phyloP scores from a whole-genome alignment of 2,888 invertebrate genomes.

The Diachrysia chrysitis region DNA sequence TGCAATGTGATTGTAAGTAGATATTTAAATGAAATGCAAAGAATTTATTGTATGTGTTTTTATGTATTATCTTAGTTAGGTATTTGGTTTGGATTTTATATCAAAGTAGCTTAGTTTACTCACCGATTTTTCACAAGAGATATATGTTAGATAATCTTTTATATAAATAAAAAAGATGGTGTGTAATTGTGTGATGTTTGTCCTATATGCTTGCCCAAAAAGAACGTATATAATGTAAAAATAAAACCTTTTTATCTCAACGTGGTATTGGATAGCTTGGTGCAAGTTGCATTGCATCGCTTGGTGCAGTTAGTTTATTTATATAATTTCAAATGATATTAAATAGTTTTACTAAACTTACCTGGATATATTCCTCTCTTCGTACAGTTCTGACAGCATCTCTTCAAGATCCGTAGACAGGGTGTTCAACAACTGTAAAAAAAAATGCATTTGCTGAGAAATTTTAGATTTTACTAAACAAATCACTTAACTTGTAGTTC shows the following conservation, averaged over 20 bases:
- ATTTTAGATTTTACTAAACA: background rate
- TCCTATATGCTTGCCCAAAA: too few relatives aligned
- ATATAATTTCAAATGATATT: too few relatives aligned
- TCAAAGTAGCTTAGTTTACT: background rate
- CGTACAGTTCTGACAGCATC: conserved; percentile 95
- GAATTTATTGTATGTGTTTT: too few relatives aligned
- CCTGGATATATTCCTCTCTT: conserved; percentile 86
- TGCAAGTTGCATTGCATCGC: too few relatives aligned
- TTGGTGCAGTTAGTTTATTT: too few relatives aligned
- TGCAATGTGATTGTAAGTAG: conserved; percentile 17
- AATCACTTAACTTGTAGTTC: too few relatives aligned
- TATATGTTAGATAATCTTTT: too few relatives aligned
- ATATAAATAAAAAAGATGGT: too few relatives aligned
- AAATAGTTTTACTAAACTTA: conserved; percentile 42
- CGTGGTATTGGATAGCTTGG: too few relatives aligned
- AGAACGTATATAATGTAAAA: too few relatives aligned
- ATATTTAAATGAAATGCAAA: conserved; percentile 11
- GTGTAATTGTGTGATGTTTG: too few relatives aligned
- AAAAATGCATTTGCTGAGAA: conserved; percentile 24
- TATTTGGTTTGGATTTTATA: background rate
- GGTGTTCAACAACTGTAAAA: conserved; percentile 93
- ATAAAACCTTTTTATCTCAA: too few relatives aligned
- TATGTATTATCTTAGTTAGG: conserved; percentile 3
- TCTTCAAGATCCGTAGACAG: conserved; percentile 95
- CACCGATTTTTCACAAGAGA: background rate